These are phyloP conservation scores for Dasypogon diadema DNA, from an alignment of 2,888 invertebrate genomes.

Conservation along the genomic window DNA sequence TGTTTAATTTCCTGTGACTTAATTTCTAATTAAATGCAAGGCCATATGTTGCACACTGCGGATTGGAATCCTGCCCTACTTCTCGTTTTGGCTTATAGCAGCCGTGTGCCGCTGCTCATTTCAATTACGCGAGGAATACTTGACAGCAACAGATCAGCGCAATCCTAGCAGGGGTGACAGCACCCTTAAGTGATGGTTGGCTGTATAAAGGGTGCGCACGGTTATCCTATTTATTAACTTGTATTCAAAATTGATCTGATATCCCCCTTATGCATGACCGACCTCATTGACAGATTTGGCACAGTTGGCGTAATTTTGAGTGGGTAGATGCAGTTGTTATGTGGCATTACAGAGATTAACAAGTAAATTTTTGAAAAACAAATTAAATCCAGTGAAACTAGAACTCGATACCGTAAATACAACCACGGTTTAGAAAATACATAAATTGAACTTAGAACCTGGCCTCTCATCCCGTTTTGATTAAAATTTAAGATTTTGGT, in stretches of 20 bases:
- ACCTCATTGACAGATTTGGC: conserved; percentile 31
- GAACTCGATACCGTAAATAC: no score
- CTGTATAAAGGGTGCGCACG: not conserved
- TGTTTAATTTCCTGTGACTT: conserved; percentile 53
- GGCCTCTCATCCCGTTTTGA: no score
- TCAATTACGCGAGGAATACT: conserved; percentile 17
- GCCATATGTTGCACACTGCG: conserved; percentile 57
- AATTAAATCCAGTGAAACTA: no score
- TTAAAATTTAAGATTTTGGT: no score
- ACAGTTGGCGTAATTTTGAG: conserved; percentile 40
- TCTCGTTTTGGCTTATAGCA: conserved; percentile 4
- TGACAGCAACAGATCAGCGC: conserved; percentile 41
- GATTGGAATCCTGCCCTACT: conserved; percentile 17
- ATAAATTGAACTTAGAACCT: no score
- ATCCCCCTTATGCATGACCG: not conserved
- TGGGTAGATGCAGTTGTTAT: conserved; percentile 24
- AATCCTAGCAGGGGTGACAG: not conserved
- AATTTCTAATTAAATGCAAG: conserved; percentile 58
- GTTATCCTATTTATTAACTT: conserved; percentile 51
- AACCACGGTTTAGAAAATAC: no score
- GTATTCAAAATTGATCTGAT: conserved; percentile 35
- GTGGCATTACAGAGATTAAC: conserved; percentile 36
- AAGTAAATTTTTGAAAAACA: no score
- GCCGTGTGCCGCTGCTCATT: conserved; percentile 35
- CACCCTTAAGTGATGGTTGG: not conserved